Conservation (phyloP, 2,888 invertebrate species). For the Stenodema calcarata region DNA sequence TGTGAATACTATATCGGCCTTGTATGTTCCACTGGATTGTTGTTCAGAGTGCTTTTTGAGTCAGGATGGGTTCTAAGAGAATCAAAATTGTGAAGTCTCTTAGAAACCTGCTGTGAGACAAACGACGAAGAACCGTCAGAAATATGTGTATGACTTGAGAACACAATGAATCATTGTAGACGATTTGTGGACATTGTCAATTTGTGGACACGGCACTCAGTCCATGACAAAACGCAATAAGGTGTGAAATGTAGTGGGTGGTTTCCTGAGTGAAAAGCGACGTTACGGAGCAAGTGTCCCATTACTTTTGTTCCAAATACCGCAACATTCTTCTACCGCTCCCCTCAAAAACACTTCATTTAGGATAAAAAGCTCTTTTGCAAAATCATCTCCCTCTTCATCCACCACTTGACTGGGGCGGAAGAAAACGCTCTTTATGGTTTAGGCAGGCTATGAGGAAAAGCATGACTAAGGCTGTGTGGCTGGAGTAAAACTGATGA, state of each 20-base stretch:
- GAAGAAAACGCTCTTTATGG: neutral
- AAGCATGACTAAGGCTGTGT: slow-evolving; percentile 21
- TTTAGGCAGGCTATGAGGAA: neutral
- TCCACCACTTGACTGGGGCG: slow-evolving; percentile 11
- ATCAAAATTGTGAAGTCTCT: too few species aligned
- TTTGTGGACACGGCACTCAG: neutral
- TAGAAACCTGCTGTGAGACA: too few species aligned
- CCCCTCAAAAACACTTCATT: slow-evolving; percentile 21
- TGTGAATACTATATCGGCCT: too few species aligned
- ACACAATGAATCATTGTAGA: too few species aligned
- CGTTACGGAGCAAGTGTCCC: neutral
- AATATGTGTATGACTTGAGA: neutral
- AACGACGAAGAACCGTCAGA: neutral
- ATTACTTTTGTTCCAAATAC: neutral
- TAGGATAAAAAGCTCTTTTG: slow-evolving; percentile 19
- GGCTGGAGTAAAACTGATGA: slow-evolving; percentile 35
- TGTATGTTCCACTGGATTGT: too few species aligned
- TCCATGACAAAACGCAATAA: neutral
- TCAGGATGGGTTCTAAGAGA: too few species aligned
- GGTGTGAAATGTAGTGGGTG: neutral
- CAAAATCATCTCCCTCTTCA: neutral
- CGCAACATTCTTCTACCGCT: neutral
- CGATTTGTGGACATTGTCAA: neutral
- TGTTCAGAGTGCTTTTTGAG: too few species aligned
- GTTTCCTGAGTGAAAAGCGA: neutral